Conservation (phyloP, 2,888 invertebrate genomes). For the Drosophila nr. fundita region DNA sequence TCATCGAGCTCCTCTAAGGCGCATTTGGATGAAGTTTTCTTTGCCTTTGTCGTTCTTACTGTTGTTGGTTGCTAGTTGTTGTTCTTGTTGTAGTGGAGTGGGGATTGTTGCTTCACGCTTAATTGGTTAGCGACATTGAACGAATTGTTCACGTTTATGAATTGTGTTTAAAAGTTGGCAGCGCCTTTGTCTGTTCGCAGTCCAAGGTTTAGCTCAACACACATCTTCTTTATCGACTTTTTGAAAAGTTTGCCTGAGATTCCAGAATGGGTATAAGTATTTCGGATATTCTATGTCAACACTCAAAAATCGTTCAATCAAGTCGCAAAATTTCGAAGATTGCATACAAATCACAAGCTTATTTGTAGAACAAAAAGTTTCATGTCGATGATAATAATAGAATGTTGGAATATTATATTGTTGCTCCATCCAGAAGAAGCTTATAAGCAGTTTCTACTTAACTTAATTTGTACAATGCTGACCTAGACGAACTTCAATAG, state of each 20-base stretch:
- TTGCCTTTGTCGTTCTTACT: constrained; percentile 18
- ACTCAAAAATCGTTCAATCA: not conserved
- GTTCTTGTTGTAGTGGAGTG: constrained; percentile 6
- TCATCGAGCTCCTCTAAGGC: constrained; percentile 43
- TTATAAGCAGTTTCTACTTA: not conserved
- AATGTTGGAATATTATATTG: not conserved
- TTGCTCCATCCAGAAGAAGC: not conserved
- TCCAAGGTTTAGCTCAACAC: not conserved
- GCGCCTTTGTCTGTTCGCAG: constrained; percentile 22
- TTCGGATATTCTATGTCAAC: not conserved
- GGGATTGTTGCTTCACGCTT: constrained; percentile 63
- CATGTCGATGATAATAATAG: not conserved
- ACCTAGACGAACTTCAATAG: not conserved
- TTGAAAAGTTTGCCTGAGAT: not conserved
- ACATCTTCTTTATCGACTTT: too few species aligned
- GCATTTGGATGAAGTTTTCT: constrained; percentile 56
- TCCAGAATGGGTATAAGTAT: not conserved
- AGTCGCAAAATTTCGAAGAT: not conserved
- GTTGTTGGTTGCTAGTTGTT: constrained; percentile 10
- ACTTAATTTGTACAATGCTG: not conserved
- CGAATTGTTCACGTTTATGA: constrained; percentile 77
- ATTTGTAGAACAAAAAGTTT: not conserved
- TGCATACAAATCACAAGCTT: not conserved
- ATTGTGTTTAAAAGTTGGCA: constrained; percentile 58
- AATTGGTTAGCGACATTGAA: constrained; percentile 70